Evolutionary conservation across 2,797 vertebrate species (phyloP).

Genomic region (Pyrocephalus nanus): DNA sequence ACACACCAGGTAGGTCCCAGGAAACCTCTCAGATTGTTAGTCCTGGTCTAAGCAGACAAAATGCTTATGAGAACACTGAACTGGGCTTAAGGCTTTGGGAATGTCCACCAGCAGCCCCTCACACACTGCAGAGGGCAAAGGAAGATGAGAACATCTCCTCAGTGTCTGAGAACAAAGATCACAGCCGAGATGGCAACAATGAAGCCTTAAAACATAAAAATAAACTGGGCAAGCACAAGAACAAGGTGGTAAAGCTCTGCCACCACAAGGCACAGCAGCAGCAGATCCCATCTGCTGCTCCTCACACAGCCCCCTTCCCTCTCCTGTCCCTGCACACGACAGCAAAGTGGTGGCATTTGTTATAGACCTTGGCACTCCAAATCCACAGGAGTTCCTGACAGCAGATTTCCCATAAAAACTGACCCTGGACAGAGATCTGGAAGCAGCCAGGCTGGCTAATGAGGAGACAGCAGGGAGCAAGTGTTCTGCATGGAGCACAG

Average conservation of each 20-base stretch:
- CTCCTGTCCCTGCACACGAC: neutral
- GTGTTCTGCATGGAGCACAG: neutral
- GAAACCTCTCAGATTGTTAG: neutral
- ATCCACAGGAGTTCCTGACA: neutral
- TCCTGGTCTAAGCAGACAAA: neutral
- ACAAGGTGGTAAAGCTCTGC: neutral
- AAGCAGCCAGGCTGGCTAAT: fast-evolving
- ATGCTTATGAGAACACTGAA: neutral
- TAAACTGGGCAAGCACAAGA: neutral
- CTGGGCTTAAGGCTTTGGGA: neutral
- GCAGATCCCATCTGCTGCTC: fast-evolving
- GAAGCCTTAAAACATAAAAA: neutral
- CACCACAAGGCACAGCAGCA: fast-evolving
- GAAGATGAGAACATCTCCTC: neutral
- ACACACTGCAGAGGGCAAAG: fast-evolving
- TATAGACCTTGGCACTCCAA: neutral
- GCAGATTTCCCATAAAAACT: fast-evolving
- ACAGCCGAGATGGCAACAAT: neutral
- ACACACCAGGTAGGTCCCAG: neutral
- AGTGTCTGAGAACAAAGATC: neutral
- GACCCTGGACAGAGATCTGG: neutral
- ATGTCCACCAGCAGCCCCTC: neutral
- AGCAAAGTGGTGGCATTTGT: fast-evolving
- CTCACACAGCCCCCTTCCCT: fast-evolving
- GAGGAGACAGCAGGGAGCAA: neutral